Base-by-base conservation (phyloP, 1,140 invertebrate species). In the Macrotrachela quadricornifera region DNA sequence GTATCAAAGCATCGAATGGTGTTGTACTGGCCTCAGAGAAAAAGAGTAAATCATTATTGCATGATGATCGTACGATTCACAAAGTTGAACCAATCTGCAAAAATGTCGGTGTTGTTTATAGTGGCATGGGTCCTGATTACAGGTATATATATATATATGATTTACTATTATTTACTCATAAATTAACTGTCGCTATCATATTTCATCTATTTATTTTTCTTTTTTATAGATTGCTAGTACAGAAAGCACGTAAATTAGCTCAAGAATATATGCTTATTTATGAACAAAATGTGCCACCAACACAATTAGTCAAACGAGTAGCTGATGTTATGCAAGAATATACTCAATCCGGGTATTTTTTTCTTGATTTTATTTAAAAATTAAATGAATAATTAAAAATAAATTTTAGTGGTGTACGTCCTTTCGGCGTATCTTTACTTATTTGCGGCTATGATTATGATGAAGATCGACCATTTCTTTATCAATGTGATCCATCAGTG, bases 271-370 rank as follows among this genome's bases (percentile, higher is more conserved):
- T 78, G 56, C 68, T 94, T 39, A 79, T 81, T 57, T 97, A 96
- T 67, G 77, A 82, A 51, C 87, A 96, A 70, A 78, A 84, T 2
- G 97, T 97, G 62, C 90, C 94, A 4, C 92, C 90, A 1, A 79
- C 84, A 1, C 90, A 97, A 65, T 73, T 99, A 6, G 94, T 99
- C 39, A 86, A 95, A 69, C 75, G 84, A 63, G 81, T 99, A 3
- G 92, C 94, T 43, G 82, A 83, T 59, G 81, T 97, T 9, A 97
- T 99, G 92, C 94, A 99, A 72, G 94, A 99, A 68, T 99, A 95
- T 63, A 99, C 94, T 53, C 94, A 97, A 66, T 94, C 88, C 21
- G 92, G 91, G 85, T 90, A 74, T 38, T 8, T 49, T 18, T 41
- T 18, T 43, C 10, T n/a, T 1, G 38, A 37, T 10, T 10, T 6